Base-by-base conservation (phyloP, 2,113 vertebrate species). In the Nothocercus nigrocapillus region DNA sequence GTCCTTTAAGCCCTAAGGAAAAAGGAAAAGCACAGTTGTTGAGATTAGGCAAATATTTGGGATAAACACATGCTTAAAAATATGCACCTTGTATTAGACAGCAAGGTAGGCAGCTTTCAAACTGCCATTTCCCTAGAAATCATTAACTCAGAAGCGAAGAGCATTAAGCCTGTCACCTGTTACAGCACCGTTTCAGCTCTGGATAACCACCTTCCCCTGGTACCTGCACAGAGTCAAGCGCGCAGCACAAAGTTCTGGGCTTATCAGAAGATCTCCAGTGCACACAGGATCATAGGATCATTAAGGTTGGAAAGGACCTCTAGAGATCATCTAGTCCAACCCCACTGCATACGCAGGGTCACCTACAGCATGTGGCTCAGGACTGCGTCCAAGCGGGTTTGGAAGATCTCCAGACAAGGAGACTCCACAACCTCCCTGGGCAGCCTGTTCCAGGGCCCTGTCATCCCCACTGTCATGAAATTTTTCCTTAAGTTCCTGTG, bases 1-100 rank as follows among this genome's bases (percentile, higher is more conserved):
- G 16, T 96, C 95, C 81, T 97, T 96, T 32, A 38, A 54, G 0
- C 0, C 59, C 98, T 97, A 95, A 83, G 78, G 19, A 92, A 81
- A 94, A 47, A 92, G 12, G 5, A 51, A 93, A 93, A 64, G 10
- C 1, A 5, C 6, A 11, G 4, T 17, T 85, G 75, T 53, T 82
- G 49, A 85, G 13, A 45, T 66, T 14, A 32, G 7, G 28, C 14
- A 28, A 49, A 58, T 30, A 83, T 10, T 22, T 28, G 3, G 9
- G 80, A 64, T 27, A 84, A 8, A 53, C 1, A 27, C 16, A 62
- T 13, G 75, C 36, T 4, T 75, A 76, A 87, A 79, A 32, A 4
- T 0, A 22, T 2, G 9, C 21, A 15, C 64, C 34, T 36, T 58
- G 34, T 20, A 78, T 4, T 59, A 14, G 7, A 73, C 80, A 11